phyloP scores from a whole-genome alignment of 1,140 invertebrate genomes.

The Stegodyphus dumicola region DNA sequence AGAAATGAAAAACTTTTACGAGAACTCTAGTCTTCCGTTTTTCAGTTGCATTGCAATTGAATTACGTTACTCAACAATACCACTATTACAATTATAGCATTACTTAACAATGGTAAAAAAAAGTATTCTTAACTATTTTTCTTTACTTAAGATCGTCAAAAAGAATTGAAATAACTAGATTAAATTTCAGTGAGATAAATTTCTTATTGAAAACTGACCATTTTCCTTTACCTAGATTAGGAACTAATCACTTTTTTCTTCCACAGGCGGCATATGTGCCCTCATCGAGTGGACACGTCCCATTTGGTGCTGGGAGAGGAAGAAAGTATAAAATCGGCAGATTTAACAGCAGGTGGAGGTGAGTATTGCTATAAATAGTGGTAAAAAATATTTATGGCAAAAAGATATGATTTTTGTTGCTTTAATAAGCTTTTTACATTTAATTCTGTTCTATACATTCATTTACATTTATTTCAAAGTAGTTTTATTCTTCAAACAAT shows the following conservation, averaged over 20 bases:
- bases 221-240: too few species aligned
- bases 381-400: neutral
- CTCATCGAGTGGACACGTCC: conserved; percentile 1
- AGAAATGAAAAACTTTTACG: too few species aligned
- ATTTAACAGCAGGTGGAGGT: neutral
- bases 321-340: neutral
- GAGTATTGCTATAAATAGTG: too few species aligned
- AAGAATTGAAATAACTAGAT: neutral
- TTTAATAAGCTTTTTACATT: neutral
- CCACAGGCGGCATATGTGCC: conserved; percentile 29
- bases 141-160: neutral
- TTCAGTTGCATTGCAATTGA: too few species aligned
- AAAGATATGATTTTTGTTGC: neutral
- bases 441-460: neutral
- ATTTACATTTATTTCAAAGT: neutral
- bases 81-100: neutral
- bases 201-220: neutral
- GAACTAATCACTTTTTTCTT: neutral
- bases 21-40: too few species aligned
- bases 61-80: too few species aligned
- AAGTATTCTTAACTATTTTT: neutral
- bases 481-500: neutral
- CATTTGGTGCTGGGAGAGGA: conserved; percentile 8
- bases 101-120: neutral
- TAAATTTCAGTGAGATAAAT: neutral